Base-by-base conservation (phyloP, 2,797 vertebrate genomes). In the Fistularia tabacaria region DNA sequence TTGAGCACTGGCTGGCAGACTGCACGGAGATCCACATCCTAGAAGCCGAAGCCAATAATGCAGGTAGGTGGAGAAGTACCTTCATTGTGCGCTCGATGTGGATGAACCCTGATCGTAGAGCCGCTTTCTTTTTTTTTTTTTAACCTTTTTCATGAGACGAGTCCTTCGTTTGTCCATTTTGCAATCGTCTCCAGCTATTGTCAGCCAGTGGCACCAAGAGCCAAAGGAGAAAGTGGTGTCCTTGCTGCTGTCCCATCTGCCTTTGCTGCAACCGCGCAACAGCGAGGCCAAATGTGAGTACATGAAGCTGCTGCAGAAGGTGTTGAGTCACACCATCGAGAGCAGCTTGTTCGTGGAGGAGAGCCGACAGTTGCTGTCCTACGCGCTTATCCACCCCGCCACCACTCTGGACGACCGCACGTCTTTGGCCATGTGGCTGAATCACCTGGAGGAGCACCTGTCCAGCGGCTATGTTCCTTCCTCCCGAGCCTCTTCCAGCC, bases 351-450 rank as follows among this genome's bases (percentile, higher is more conserved):
- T 96, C 78, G 94, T 97, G 12, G 96, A 98, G 82, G 96, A 98
- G 87, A 95, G 94, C 83, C 88, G 95, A 51, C 96, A 98, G 87
- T 90, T 98, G 72, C 92, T 98, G 6, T 97, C 95, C 64, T 97
- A 98, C 1, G 96, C 96, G n/a, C 95, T 98, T 76, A 98, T 98
- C 81, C 96, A 97, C 77, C 96, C 96, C 0, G 96, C 96, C 76
- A 97, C 95, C 85, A 95, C 95, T 0, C 84, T 96, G 78, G 96
- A 98, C 1, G 96, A 98, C 86, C 94, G 96, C 72, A 96, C 92
- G 46, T 94, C 95, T 0, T 85, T 98, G 62, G 95, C 96, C 47
- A 92, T 95, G 58, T 98, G 96, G 96, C 87, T 98, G 10, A 95
- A 92, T 71, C 96, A 98, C 84, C 84, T 98, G 37, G 96, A 98